Conservation (phyloP, 2,797 vertebrate genomes). For the Phrynocephalus forsythii region DNA sequence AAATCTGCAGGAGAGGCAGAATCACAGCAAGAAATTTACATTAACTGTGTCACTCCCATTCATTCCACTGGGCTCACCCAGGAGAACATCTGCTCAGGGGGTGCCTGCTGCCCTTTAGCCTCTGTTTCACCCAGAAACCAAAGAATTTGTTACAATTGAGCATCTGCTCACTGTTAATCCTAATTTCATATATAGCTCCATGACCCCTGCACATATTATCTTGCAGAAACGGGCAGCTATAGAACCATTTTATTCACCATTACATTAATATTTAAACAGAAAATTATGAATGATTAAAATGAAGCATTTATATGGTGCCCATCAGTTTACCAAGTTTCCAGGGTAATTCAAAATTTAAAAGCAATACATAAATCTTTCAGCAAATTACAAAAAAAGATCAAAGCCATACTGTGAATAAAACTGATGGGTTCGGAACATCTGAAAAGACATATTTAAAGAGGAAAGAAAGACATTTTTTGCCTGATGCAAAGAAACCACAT, state of each 20-base stretch:
- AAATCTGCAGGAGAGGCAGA: not conserved
- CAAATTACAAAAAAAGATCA: no score
- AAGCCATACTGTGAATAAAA: no score
- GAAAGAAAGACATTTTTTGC: no score
- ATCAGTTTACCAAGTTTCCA: no score
- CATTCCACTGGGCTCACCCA: not conserved
- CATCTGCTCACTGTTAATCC: conserved; percentile 5
- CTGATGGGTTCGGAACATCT: no score
- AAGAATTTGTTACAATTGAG: not conserved
- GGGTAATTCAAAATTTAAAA: no score
- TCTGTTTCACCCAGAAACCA: not conserved
- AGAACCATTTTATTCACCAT: not conserved
- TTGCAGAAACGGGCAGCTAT: not conserved
- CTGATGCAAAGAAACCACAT: no score
- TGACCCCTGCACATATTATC: not conserved
- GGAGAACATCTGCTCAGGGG: not conserved
- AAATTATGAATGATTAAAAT: no score
- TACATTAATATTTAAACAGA: no score
- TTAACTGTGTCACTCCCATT: not conserved
- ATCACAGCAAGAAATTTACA: not conserved
- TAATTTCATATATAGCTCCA: not conserved
- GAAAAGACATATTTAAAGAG: no score
- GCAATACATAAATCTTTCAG: no score
- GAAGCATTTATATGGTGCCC: no score
- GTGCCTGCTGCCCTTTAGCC: not conserved